Percentiles rank a stretch among this genome's conserved stretches.
These are phyloP conservation scores for Phocoena phocoena DNA, from an alignment of 2,113 vertebrate species.

Conservation along the genomic window DNA sequence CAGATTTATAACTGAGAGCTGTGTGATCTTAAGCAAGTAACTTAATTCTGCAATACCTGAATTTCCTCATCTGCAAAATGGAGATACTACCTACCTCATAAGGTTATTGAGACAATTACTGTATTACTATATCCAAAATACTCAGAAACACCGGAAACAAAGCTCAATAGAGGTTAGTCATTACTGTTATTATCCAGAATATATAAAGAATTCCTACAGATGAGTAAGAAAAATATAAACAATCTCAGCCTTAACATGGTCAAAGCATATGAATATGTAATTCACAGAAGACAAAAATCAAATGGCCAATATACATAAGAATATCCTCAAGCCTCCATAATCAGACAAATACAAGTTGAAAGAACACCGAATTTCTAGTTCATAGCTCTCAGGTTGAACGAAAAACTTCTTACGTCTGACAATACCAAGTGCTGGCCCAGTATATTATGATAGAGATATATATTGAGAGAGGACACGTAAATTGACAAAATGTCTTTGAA, in stretches of 20 bases:
- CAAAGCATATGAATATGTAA: neutral
- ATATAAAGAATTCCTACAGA: neutral
- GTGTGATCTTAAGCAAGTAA: neutral
- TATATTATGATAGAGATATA: neutral
- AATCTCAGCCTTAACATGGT: neutral
- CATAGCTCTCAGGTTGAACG: neutral
- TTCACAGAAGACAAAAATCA: neutral
- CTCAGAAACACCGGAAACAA: neutral
- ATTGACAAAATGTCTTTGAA: neutral
- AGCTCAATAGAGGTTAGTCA: neutral
- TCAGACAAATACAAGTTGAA: neutral
- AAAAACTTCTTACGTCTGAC: neutral
- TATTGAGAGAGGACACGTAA: neutral
- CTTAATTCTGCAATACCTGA: neutral
- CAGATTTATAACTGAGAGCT: neutral
- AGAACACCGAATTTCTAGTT: neutral
- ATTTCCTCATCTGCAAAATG: neutral
- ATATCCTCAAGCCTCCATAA: neutral
- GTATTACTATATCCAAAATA: neutral
- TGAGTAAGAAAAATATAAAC: neutral
- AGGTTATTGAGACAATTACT: neutral
- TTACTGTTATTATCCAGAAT: neutral
- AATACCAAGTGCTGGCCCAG: neutral
- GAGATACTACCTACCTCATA: neutral
- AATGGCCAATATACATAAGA: neutral